These are phyloP conservation scores for Spilarctia lutea DNA, from an alignment of 2,888 invertebrate genomes.

Conservation along the genomic window DNA sequence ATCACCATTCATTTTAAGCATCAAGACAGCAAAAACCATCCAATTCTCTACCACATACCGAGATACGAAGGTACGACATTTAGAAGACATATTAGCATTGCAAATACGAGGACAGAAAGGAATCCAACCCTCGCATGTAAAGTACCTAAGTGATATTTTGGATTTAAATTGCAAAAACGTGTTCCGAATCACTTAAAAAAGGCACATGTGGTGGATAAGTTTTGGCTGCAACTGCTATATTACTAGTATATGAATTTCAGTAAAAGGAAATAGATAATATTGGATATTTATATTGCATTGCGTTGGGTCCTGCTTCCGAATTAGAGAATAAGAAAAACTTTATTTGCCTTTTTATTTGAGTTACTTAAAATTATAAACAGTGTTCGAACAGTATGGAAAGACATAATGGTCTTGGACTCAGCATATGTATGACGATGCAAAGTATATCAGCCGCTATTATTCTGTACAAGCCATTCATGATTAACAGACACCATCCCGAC, in stretches of 20 bases:
- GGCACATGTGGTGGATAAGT: constrained; percentile 42
- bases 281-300: not conserved
- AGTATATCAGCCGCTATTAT: too few species aligned
- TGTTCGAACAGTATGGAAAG: too few species aligned
- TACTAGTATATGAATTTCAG: constrained; percentile 8
- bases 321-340: too few species aligned
- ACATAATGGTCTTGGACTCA: too few species aligned
- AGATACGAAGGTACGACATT: constrained; percentile 50
- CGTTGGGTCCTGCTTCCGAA: too few species aligned
- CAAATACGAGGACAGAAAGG: constrained; percentile 66
- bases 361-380: too few species aligned
- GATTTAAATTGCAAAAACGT: constrained; percentile 70
- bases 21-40: constrained; percentile 17
- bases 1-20: not conserved
- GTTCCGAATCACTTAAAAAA: constrained; percentile 50
- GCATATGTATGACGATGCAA: too few species aligned
- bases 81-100: constrained; percentile 71
- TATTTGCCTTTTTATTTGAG: too few species aligned
- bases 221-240: constrained; percentile 27
- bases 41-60: constrained; percentile 29
- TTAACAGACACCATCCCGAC: too few species aligned
- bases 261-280: not conserved
- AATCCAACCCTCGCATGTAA: constrained; percentile 54
- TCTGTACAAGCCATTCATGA: too few species aligned
- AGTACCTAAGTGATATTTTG: constrained; percentile 63